Conservation (phyloP, 2,797 vertebrate genomes). For the Columba guinea region DNA sequence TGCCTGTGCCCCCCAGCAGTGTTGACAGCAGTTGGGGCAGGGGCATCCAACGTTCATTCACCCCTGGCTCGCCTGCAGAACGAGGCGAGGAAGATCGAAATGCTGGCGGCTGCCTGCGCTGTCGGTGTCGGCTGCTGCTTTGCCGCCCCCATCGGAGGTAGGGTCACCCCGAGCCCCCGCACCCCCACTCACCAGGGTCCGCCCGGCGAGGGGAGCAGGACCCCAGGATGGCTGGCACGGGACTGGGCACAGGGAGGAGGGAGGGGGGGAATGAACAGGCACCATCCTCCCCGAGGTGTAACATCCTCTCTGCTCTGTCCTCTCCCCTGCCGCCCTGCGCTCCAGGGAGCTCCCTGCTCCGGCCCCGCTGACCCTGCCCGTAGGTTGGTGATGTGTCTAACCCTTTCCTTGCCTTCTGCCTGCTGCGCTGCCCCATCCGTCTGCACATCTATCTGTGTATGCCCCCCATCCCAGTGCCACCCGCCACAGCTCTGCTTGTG, state of each 20-base stretch:
- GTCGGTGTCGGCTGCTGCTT: conserved; percentile 98
- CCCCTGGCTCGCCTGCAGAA: conserved; percentile 79
- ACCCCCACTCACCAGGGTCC: background rate
- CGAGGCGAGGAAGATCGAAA: conserved; percentile 95
- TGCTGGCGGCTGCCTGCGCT: conserved; percentile 94
- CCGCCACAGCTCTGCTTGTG: rapidly evolving
- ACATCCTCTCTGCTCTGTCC: conserved; percentile 7
- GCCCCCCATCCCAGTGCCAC: background rate
- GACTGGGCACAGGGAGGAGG: background rate
- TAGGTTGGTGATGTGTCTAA: conserved; percentile 63
- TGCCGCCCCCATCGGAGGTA: conserved; percentile 95
- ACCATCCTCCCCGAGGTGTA: background rate
- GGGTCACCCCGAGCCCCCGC: background rate
- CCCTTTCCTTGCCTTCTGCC: conserved; percentile 5
- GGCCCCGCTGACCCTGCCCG: conserved; percentile 7
- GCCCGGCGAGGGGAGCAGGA: background rate
- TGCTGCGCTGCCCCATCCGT: background rate
- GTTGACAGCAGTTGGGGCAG: background rate
- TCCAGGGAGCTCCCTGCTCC: conserved; percentile 41
- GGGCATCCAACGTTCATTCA: background rate
- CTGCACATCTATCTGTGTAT: background rate
- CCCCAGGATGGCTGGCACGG: background rate
- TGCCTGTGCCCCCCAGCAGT: background rate
- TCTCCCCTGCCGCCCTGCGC: background rate
- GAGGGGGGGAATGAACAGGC: background rate